These are phyloP conservation scores for Gadopsis marmoratus DNA, from an alignment of 2,797 vertebrate species.

Conservation along the genomic window DNA sequence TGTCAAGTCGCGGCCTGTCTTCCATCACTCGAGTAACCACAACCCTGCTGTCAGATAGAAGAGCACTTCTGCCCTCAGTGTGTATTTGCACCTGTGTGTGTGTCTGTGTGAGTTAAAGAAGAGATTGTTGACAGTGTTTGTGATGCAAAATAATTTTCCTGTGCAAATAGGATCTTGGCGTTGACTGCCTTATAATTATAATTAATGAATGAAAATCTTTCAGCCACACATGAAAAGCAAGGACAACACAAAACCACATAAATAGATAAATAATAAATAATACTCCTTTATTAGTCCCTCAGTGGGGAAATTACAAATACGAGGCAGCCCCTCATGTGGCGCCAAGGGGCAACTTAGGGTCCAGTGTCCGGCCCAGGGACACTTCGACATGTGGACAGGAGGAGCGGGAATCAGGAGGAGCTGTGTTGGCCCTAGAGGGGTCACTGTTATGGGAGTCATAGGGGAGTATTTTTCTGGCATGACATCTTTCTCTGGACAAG, in stretches of 20 bases:
- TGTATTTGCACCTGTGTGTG: conserved; percentile 15
- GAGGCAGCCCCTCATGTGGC: no score
- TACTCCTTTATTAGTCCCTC: no score
- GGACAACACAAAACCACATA: background rate
- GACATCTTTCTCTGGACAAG: background rate
- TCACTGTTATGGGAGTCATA: background rate
- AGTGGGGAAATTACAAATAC: no score
- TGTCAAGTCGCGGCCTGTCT: conserved; percentile 66
- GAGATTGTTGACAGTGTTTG: background rate
- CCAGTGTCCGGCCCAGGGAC: no score
- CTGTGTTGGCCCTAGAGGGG: background rate
- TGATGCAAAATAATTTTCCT: conserved; percentile 25
- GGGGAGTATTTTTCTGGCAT: background rate
- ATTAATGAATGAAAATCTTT: conserved; percentile 17
- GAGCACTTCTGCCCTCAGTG: conserved; percentile 29
- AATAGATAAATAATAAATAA: no score
- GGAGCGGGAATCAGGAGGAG: no score
- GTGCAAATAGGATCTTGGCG: conserved; percentile 5
- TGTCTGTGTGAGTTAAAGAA: conserved; percentile 10
- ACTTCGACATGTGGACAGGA: no score
- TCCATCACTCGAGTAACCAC: conserved; percentile 56
- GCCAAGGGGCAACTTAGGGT: no score
- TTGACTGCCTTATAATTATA: conserved; percentile 11
- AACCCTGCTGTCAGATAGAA: conserved; percentile 57
- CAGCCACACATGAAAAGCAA: background rate